A percentile compares a stretch with the other conserved stretches of the same genome.
phyloP scores from a whole-genome alignment of 2,888 invertebrate species.

The Adelognathus sp. region DNA sequence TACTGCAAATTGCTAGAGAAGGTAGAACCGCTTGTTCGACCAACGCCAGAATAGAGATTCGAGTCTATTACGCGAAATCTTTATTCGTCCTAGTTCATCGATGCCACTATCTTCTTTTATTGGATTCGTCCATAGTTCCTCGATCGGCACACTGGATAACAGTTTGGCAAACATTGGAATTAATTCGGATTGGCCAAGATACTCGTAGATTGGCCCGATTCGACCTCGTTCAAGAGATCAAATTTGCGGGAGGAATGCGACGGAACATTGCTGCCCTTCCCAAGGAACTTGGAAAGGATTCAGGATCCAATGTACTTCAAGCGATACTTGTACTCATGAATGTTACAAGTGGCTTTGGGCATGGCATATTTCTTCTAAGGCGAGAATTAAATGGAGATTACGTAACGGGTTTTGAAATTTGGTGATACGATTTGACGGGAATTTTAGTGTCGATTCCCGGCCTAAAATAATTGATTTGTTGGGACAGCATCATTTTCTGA shows the following conservation, averaged over 20 bases:
- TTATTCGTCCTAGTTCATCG: slow-evolving; percentile 26
- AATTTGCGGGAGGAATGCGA: neutral
- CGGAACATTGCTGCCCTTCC: neutral
- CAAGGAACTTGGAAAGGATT: neutral
- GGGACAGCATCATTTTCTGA: too few species aligned
- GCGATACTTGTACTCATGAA: too few species aligned
- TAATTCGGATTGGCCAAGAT: slow-evolving; percentile 1
- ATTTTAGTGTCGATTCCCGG: too few species aligned
- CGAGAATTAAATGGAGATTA: too few species aligned
- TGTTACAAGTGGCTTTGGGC: too few species aligned
- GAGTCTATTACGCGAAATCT: slow-evolving; percentile 33
- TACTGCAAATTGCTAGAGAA: slow-evolving; percentile 63
- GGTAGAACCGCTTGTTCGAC: slow-evolving; percentile 2
- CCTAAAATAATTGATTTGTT: too few species aligned
- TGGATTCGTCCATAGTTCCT: neutral
- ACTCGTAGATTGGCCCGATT: neutral
- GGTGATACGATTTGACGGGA: too few species aligned
- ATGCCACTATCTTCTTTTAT: slow-evolving; percentile 19
- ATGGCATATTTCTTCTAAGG: too few species aligned
- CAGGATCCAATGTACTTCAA: too few species aligned
- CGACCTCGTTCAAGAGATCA: slow-evolving; percentile 5
- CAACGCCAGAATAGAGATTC: neutral
- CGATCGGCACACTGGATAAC: neutral
- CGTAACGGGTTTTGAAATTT: too few species aligned
- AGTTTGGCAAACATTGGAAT: slow-evolving; percentile 22